A percentile compares a stretch with the other conserved stretches of the same genome.
These are phyloP conservation scores for Felis chaus DNA, from an alignment of 2,113 vertebrate genomes.

Conservation along the genomic window DNA sequence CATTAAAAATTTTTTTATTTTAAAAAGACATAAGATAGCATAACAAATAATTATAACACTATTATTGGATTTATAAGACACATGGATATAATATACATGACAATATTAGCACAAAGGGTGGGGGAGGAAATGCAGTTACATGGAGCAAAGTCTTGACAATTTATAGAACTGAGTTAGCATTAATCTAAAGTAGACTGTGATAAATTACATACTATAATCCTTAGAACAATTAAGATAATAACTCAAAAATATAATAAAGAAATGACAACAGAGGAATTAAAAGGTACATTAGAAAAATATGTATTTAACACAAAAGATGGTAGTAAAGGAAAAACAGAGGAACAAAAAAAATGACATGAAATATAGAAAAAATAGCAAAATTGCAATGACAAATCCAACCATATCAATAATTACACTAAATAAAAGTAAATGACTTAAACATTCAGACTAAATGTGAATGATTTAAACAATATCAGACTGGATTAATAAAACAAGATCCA, in stretches of 20 bases:
- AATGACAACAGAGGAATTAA: not conserved
- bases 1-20: not conserved
- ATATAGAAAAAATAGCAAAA: not conserved
- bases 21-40: not conserved
- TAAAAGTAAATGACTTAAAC: not conserved
- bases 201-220: not conserved
- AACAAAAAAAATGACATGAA: not conserved
- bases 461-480: not conserved
- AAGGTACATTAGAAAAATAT: not conserved
- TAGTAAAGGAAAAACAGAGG: not conserved
- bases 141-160: not conserved
- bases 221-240: not conserved
- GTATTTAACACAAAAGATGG: not conserved
- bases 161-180: not conserved
- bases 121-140: not conserved
- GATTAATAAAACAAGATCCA: not conserved
- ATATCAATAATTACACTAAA: not conserved
- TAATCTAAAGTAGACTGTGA: not conserved
- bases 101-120: not conserved
- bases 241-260: slow-evolving; percentile 9
- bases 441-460: not conserved
- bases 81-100: not conserved
- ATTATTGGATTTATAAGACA: not conserved
- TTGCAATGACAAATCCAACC: not conserved
- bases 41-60: not conserved